phyloP scores from a whole-genome alignment of 1,140 invertebrate species.

The Zaprionus gabonicus region DNA sequence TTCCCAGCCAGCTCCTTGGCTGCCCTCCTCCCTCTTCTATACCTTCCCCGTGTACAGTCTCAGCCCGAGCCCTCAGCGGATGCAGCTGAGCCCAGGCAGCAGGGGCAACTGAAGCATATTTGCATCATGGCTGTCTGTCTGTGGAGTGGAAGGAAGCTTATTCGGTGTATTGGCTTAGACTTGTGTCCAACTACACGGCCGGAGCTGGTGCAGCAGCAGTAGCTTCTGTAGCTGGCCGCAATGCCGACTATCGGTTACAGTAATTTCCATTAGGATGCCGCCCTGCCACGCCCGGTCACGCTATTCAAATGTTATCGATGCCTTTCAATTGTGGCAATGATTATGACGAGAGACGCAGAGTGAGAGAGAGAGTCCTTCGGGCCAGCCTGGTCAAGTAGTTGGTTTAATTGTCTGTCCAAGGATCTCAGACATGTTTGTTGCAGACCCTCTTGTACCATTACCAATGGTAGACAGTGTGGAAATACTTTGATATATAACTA shows the following conservation, averaged over 20 bases:
- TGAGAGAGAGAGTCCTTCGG: not conserved
- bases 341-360: not conserved
- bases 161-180: constrained; percentile 35
- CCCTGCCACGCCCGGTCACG: constrained; percentile 20
- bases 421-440: not conserved
- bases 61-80: not conserved
- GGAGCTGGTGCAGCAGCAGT: not conserved
- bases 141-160: constrained; percentile 41
- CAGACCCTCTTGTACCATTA: not conserved
- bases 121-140: constrained; percentile 36
- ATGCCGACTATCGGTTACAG: constrained; percentile 25
- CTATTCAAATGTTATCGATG: constrained; percentile 42
- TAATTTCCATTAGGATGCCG: constrained; percentile 27
- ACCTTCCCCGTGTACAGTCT: not conserved
- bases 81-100: constrained; percentile 8
- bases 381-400: not conserved
- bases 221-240: not conserved
- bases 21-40: not conserved
- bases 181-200: not conserved
- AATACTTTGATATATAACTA: not conserved
- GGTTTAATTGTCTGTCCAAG: not conserved
- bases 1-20: constrained; percentile 10
- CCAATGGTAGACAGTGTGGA: not conserved
- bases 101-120: constrained; percentile 42
- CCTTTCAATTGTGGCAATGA: constrained; percentile 26